Evolutionary conservation across 2,888 invertebrate genomes (phyloP), one percentile per base, ranked within the genome.

Genomic region (Azorinus chamasolen): DNA sequence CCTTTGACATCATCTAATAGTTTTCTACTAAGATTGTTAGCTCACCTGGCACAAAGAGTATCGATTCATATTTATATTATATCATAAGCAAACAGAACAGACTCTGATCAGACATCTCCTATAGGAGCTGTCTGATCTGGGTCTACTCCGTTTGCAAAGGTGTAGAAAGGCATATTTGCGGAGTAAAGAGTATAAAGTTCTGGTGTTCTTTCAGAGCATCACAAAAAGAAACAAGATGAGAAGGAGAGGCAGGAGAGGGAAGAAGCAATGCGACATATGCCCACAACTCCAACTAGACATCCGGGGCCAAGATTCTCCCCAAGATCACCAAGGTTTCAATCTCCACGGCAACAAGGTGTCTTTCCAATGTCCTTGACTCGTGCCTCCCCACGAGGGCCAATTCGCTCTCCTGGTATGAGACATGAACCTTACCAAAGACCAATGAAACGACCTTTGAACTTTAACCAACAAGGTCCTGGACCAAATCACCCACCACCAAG

Each of bases 141-240:
- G n/a, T n/a, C n/a, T n/a, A n/a, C n/a, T n/a, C n/a, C n/a, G n/a
- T n/a, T n/a, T n/a, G n/a, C n/a, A n/a, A n/a, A n/a, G n/a, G n/a
- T n/a, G n/a, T n/a, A n/a, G n/a, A n/a, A n/a, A n/a, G n/a, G n/a
- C n/a, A n/a, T n/a, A n/a, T n/a, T n/a, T n/a, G n/a, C n/a, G n/a
- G n/a, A n/a, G n/a, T n/a, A n/a, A n/a, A n/a, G n/a, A n/a, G n/a
- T n/a, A n/a, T n/a, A n/a, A n/a, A n/a, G n/a, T n/a, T n/a, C n/a
- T n/a, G n/a, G n/a, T n/a, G n/a, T n/a, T n/a, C 32, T 32, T 32
- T 32, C 20, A 58, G 57, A 43, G 43, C 57, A 58, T n/a, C 57
- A 58, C 16, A 41, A 43, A 58, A 58, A 22, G 45, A 58, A 58
- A 58, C 43, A 43, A 18, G 43, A 58, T 16, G 57, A 58, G n/a